Percentiles rank a stretch among this genome's conserved stretches.
Conservation (phyloP, 2,888 invertebrate genomes). For the Drosophila cognata region DNA sequence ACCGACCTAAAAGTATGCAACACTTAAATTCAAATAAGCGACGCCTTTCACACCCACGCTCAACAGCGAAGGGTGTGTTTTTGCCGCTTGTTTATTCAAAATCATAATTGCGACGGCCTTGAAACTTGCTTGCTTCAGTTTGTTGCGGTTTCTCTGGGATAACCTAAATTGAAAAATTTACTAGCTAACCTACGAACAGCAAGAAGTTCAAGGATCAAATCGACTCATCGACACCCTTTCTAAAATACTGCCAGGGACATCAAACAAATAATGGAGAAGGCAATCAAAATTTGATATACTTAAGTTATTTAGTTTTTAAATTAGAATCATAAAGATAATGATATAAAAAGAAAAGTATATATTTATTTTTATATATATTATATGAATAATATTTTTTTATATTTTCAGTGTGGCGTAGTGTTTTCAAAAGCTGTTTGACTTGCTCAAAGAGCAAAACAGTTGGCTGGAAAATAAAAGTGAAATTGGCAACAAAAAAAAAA, state of each 20-base stretch:
- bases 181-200: background rate
- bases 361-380: background rate
- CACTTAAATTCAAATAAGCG: slow-evolving; percentile 28
- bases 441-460: background rate
- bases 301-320: background rate
- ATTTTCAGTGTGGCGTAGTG: background rate
- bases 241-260: background rate
- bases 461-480: slow-evolving; percentile 11
- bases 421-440: background rate
- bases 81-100: slow-evolving; percentile 25
- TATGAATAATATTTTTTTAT: background rate
- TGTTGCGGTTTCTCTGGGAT: slow-evolving; percentile 36
- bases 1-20: slow-evolving; percentile 61
- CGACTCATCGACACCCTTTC: slow-evolving; percentile 5
- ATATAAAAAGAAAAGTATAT: background rate
- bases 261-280: background rate
- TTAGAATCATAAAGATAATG: background rate
- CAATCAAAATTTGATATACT: background rate
- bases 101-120: slow-evolving; percentile 65
- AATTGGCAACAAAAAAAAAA: slow-evolving; percentile 11
- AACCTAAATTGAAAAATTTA: slow-evolving; percentile 39
- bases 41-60: background rate
- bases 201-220: background rate
- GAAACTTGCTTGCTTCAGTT: slow-evolving; percentile 55
- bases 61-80: background rate